A percentile compares a stretch with the other conserved stretches of the same genome.
Evolutionary conservation across 2,888 invertebrate genomes (phyloP).

Genomic region (Argyresthia goedartella): DNA sequence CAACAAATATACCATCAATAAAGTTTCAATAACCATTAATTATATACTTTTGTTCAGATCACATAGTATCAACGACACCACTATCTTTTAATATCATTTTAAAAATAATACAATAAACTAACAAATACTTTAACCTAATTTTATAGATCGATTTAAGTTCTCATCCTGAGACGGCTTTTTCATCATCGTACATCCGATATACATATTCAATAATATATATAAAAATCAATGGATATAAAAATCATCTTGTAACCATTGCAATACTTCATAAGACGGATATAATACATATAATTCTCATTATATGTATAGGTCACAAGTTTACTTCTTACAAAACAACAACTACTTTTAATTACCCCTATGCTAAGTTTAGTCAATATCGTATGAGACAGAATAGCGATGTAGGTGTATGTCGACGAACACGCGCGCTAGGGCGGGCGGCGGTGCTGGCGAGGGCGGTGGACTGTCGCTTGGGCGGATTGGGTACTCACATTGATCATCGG

Average conservation of each 20-base stretch:
- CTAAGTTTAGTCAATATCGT: conserved; percentile 37
- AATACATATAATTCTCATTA: conserved; percentile 62
- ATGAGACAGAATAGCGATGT: conserved; percentile 49
- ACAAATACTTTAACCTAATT: conserved; percentile 44
- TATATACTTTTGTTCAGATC: conserved; percentile 51
- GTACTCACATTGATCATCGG: too few species aligned
- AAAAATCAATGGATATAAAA: conserved; percentile 64
- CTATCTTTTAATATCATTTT: conserved; percentile 48
- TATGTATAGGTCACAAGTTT: conserved; percentile 50
- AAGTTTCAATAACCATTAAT: conserved; percentile 65
- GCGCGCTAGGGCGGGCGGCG: conserved; percentile 17
- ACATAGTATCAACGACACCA: conserved; percentile 68
- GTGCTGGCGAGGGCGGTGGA: conserved; percentile 12
- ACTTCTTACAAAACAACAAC: conserved; percentile 68
- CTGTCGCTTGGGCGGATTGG: too few species aligned
- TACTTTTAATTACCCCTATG: conserved; percentile 58
- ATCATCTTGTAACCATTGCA: conserved; percentile 58
- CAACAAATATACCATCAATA: conserved; percentile 66
- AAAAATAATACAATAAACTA: conserved; percentile 43
- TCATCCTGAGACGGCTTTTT: conserved; percentile 26
- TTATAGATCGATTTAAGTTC: too few species aligned
- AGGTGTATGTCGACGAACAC: conserved; percentile 39
- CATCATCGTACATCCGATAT: conserved; percentile 43
- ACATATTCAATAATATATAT: conserved; percentile 54
- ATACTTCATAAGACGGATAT: conserved; percentile 68